These are phyloP conservation scores for Acromyrmex charruanus DNA, from an alignment of 1,140 invertebrate species.

Conservation along the genomic window DNA sequence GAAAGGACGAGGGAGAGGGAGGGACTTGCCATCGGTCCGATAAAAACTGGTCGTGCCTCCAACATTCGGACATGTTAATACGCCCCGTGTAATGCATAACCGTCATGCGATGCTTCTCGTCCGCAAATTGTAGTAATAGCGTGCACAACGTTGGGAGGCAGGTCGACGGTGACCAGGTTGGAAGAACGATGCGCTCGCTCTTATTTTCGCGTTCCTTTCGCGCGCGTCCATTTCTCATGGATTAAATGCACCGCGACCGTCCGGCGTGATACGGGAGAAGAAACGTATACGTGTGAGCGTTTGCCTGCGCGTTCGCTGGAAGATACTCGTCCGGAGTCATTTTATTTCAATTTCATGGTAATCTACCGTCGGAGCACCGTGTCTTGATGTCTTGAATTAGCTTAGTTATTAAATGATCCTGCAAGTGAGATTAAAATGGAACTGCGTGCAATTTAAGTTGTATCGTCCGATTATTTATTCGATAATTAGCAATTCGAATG, in stretches of 20 bases:
- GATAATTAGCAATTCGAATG: not conserved
- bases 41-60: slow-evolving; percentile 37
- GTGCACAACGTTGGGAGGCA: not conserved
- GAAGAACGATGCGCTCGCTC: slow-evolving; percentile 1
- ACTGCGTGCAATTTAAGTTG: not conserved
- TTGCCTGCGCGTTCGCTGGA: not conserved
- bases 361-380: slow-evolving; percentile 13
- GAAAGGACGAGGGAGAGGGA: not conserved
- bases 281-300: not conserved
- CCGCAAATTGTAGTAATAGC: slow-evolving; percentile 39
- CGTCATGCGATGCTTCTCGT: slow-evolving; percentile 28
- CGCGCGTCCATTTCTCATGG: slow-evolving; percentile 35
- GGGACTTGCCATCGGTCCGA: not conserved
- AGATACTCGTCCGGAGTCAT: not conserved
- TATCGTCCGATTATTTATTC: not conserved
- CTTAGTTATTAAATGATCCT: not conserved
- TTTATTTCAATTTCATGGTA: slow-evolving; percentile 46
- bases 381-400: slow-evolving; percentile 1
- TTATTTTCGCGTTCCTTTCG: slow-evolving; percentile 42
- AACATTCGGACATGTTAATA: slow-evolving; percentile 37
- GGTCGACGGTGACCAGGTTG: not conserved
- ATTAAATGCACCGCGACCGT: slow-evolving; percentile 46
- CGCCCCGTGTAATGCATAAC: slow-evolving; percentile 20
- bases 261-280: not conserved
- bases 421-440: not conserved